Percentiles rank a stretch among this genome's conserved stretches.
These are phyloP conservation scores for Hydriomena furcata DNA, from an alignment of 2,888 invertebrate species.

Conservation along the genomic window DNA sequence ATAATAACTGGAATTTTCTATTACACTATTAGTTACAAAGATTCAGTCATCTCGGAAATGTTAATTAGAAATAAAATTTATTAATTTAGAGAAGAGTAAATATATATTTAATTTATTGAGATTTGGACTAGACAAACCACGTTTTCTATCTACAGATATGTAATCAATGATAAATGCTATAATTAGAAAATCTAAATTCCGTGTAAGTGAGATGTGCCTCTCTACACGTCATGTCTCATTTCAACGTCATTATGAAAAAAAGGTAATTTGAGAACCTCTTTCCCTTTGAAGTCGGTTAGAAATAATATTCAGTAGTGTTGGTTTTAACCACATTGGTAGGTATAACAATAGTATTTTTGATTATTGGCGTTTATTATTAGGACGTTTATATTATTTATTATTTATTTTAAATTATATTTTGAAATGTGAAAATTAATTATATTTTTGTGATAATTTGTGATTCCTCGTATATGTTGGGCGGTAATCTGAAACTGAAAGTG, in stretches of 20 bases:
- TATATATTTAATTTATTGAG: slow-evolving; percentile 76
- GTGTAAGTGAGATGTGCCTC: slow-evolving; percentile 71
- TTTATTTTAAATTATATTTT: no score
- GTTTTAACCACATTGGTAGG: no score
- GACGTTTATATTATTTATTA: no score
- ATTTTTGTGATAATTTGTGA: no score
- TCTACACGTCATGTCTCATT: slow-evolving; percentile 66
- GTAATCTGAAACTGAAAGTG: not conserved
- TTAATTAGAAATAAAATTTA: slow-evolving; percentile 61
- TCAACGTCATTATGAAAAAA: slow-evolving; percentile 47
- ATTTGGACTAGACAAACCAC: slow-evolving; percentile 83
- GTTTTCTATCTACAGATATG: slow-evolving; percentile 83
- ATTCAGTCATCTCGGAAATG: slow-evolving; percentile 76
- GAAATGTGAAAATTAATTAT: no score
- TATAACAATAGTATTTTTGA: no score
- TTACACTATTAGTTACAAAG: slow-evolving; percentile 63
- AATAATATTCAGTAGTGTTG: no score
- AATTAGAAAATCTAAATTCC: slow-evolving; percentile 77
- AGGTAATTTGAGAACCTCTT: no score
- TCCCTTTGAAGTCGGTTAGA: no score
- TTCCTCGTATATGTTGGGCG: not conserved
- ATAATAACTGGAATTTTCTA: slow-evolving; percentile 48
- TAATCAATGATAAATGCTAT: slow-evolving; percentile 82
- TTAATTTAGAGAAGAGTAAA: slow-evolving; percentile 71
- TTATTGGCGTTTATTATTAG: no score